These are phyloP conservation scores for Prosopocoilus inquinatus DNA, from an alignment of 2,888 invertebrate genomes.

Conservation along the genomic window DNA sequence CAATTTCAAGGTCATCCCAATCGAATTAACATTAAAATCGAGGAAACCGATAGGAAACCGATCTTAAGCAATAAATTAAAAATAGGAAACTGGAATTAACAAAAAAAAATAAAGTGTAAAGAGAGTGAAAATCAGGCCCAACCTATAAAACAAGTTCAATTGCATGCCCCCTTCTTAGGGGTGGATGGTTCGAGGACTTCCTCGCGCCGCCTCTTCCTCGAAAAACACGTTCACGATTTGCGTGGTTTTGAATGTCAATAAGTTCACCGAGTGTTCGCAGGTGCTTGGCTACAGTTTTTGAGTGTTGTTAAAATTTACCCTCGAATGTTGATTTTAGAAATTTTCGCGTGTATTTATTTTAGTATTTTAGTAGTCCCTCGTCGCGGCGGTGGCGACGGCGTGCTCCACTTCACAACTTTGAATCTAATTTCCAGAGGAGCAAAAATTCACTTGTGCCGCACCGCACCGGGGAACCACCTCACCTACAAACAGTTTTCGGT, in stretches of 20 bases:
- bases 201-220: not conserved
- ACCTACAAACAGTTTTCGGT: not conserved
- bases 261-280: constrained; percentile 6
- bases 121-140: too few species aligned
- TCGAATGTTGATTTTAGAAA: constrained; percentile 20
- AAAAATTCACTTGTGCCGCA: not conserved
- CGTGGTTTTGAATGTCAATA: constrained; percentile 4
- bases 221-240: constrained; percentile 1
- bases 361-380: constrained; percentile 8
- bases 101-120: too few species aligned
- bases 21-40: too few species aligned
- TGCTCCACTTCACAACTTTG: too few species aligned
- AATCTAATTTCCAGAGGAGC: too few species aligned
- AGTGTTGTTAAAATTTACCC: constrained; percentile 21
- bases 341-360: constrained; percentile 20
- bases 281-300: constrained; percentile 15
- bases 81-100: too few species aligned
- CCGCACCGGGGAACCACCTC: not conserved
- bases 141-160: too few species aligned
- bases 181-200: not conserved
- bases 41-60: too few species aligned
- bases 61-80: too few species aligned
- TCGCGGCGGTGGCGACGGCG: too few species aligned
- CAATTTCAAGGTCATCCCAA: too few species aligned
- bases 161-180: too few species aligned